Evolutionary conservation across 2,797 vertebrate genomes (phyloP), one percentile per base, ranked within the genome.

Genomic region (Gymnothorax reevesii): DNA sequence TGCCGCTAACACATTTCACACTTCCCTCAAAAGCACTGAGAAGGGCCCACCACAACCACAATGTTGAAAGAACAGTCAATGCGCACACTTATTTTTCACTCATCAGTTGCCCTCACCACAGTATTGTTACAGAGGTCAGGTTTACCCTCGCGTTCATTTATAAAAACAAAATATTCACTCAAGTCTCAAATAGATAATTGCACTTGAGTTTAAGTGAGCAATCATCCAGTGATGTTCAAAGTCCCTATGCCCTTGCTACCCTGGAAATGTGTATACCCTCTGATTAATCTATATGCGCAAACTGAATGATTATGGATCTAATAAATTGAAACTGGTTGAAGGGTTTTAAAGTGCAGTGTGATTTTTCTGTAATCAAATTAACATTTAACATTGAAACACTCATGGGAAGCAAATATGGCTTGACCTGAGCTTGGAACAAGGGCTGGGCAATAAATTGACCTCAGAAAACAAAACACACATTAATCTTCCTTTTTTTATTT

Each of bases 221-320:
- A 77, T 13, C 73, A 5, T 77, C 22, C 42, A 52, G 73, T 77
- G 5, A 52, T 17, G 7, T 75, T 75, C 69, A 25, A 15, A 75
- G 73, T 75, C 7, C 69, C 25, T 27, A 42, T 52, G 4, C 49
- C 49, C 22, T 42, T 27, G 49, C 33, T 13, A 33, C 33, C 73
- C 1, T 33, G 13, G 7, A 4, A 75, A 57, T 57, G 52, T 59
- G 27, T 33, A 59, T 52, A 42, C 60, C 27, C 57, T 8, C 62
- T 84, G 83, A 17, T 57, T 82, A 82, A 86, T 82, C n/a, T 66
- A 86, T 80, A 82, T n/a, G 9, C 54, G n/a, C 62, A 49, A 60
- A 82, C 82, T 62, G 25, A 60, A 82, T 60, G 8, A 60, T 7
- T 15, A 69, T 86, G 82, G 5, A 8, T 66, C 27, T n/a, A 8